phyloP scores from a whole-genome alignment of 92 coral and sea anemone species.

The Galaxea fascicularis region DNA sequence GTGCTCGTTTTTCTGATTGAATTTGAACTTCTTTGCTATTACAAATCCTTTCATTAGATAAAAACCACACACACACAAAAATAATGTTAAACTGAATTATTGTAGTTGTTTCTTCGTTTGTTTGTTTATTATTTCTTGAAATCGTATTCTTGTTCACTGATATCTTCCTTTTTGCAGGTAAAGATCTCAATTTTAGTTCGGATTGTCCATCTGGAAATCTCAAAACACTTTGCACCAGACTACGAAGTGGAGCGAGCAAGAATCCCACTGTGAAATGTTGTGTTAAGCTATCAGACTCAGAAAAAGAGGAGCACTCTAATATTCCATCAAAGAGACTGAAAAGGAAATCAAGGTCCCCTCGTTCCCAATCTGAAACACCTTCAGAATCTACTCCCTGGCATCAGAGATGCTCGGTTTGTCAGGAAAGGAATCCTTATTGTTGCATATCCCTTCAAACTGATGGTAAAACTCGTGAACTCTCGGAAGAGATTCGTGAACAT shows the following conservation, averaged over 20 bases:
- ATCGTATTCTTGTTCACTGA: not conserved
- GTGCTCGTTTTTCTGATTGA: too few relatives aligned
- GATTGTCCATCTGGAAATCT: conserved; percentile 80
- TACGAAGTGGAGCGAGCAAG: conserved; percentile 75
- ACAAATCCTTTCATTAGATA: too few relatives aligned
- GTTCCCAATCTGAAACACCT: conserved; percentile 7
- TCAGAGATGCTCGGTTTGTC: conserved; percentile 36
- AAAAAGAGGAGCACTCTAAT: not conserved
- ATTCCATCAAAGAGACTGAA: conserved; percentile 51
- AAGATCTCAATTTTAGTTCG: conserved; percentile 78
- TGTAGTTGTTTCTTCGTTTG: not conserved
- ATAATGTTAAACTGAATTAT: too few relatives aligned
- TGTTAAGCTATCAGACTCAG: not conserved
- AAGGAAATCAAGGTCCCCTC: conserved; percentile 48
- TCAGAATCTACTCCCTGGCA: conserved; percentile 28
- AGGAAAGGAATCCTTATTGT: conserved; percentile 22
- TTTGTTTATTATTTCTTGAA: not conserved
- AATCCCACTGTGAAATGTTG: conserved; percentile 62
- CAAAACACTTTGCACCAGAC: conserved; percentile 81
- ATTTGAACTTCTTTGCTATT: too few relatives aligned
- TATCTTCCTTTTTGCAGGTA: conserved; percentile 68
- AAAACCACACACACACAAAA: too few relatives aligned
- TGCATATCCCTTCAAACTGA: conserved; percentile 24
- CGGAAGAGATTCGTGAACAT: not conserved
- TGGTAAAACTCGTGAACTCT: not conserved